Base-by-base conservation (phyloP, 2,113 vertebrate genomes). In the Thinocorus orbignyianus region DNA sequence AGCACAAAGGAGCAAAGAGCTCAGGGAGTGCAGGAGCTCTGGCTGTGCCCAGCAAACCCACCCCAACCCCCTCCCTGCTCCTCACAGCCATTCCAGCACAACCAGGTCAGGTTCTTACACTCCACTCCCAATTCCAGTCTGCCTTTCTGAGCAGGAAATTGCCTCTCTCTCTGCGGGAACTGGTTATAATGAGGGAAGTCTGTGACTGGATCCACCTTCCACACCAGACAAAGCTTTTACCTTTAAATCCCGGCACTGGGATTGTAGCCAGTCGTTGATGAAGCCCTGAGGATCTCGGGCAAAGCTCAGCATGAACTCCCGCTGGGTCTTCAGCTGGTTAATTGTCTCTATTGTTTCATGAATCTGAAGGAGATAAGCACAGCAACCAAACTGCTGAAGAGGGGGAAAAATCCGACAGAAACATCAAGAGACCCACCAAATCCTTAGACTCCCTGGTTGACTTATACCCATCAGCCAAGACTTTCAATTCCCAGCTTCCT, bases 261-360 rank as follows among this genome's bases (percentile, higher is more conserved):
- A 99, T 98, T 99, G 99, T 61, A 99, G 98, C 99, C 99, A 99
- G 96, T 99, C 99, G 5, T 99, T 99, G 98, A 99, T 99, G 98
- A 99, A 99, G 96, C 99, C 99, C 97, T 99, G 99, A 93, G 99
- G 99, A 97, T 99, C 99, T 96, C 99, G 98, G 97, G 99, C 99
- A 91, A 99, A 99, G 97, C 98, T 99, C 97, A 99, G 97, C 99
- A 99, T 99, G 98, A 99, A 99, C 97, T 99, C 99, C 10, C 99
- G 98, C 98, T 99, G 99, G 55, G 99, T 99, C 98, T 99, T 99
- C 98, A 99, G 98, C 96, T 99, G 99, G 98, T 99, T 99, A 95
- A 99, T 99, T 89, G 99, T 99, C 98, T 99, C 99, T 73, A 99
- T 99, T 54, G 99, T 99, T 98, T 99, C 99, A 51, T 99, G 99